Evolutionary conservation across 2,888 invertebrate species (phyloP), one percentile per base, ranked within the genome.

Genomic region (Notodonta dromedarius): DNA sequence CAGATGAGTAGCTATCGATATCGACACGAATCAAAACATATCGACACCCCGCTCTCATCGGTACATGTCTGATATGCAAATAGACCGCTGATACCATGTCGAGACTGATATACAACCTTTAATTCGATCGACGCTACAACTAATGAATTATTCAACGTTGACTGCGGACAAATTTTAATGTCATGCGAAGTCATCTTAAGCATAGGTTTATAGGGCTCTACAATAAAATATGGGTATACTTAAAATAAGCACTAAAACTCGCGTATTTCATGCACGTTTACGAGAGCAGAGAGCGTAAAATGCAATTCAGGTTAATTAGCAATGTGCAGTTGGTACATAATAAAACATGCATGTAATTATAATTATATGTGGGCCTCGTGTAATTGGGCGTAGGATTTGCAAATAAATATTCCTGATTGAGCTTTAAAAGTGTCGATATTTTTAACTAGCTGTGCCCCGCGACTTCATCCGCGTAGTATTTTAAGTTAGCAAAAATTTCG

Each of bases 111-210:
- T 81, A 80, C 80, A 81, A 79, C 79, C 79, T 85, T 83, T 87
- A 86, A 87, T 87, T 84, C 82, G 84, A 87, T 86, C 78, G 76
- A 74, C 71, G 73, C 71, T 76, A 77, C 80, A 80, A 77, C 77
- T 77, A 76, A 87, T 91, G 86, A 85, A 91, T 91, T 79, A 91
- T 91, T 90, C 90, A 91, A 80, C 77, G 69, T 66, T 60, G 66
- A 71, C 71, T 67, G 73, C 77, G 71, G 78, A 85, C 82, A 82
- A 83, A 80, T 84, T 88, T 82, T 83, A 81, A 79, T 73, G 69
- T 71, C 79, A 78, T 76, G 77, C 78, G 72, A 75, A 81, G 79
- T 80, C 78, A 76, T 76, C 68, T 60, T 71, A 74, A 75, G 58
- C 64, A 73, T 69, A 66, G 50, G 14, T 64, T 69, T 74, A 78